These are phyloP conservation scores for Eueremaeus valkanovi DNA, from an alignment of 2,888 invertebrate genomes.

Conservation along the genomic window DNA sequence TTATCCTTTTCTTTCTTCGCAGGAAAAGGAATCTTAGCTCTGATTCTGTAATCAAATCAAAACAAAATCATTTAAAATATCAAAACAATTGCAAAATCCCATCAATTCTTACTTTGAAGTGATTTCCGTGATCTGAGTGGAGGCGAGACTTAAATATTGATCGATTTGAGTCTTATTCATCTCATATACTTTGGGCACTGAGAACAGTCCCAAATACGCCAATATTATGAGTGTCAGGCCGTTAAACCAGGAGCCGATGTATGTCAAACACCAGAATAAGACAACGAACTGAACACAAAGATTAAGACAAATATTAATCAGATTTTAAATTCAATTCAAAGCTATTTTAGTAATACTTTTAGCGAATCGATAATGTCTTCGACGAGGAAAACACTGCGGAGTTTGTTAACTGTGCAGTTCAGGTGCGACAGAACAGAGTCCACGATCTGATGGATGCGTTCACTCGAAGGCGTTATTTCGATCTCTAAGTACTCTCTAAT, in stretches of 20 bases:
- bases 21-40: constrained; percentile 29
- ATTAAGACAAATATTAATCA: background rate
- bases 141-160: constrained; percentile 74
- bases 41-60: background rate
- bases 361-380: constrained; percentile 85
- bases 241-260: constrained; percentile 97
- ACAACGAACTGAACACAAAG: constrained; percentile 69
- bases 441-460: constrained; percentile 82
- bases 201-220: constrained; percentile 85
- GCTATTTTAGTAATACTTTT: constrained; percentile 52
- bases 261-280: constrained; percentile 92
- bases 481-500: constrained; percentile 73
- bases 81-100: background rate
- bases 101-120: constrained; percentile 33
- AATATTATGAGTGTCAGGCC: constrained; percentile 97
- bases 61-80: background rate
- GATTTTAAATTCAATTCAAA: constrained; percentile 1
- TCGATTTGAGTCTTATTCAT: constrained; percentile 90
- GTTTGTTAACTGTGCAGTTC: constrained; percentile 73
- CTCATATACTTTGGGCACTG: constrained; percentile 93
- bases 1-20: constrained; percentile 31
- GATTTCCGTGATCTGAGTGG: constrained; percentile 36
- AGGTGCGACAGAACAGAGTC: constrained; percentile 80
- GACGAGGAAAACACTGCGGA: constrained; percentile 90
- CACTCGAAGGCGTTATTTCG: constrained; percentile 81